Percentiles rank a stretch among this genome's conserved stretches.
These are phyloP conservation scores for Chelon auratus DNA, from an alignment of 2,797 vertebrate species.

Conservation along the genomic window DNA sequence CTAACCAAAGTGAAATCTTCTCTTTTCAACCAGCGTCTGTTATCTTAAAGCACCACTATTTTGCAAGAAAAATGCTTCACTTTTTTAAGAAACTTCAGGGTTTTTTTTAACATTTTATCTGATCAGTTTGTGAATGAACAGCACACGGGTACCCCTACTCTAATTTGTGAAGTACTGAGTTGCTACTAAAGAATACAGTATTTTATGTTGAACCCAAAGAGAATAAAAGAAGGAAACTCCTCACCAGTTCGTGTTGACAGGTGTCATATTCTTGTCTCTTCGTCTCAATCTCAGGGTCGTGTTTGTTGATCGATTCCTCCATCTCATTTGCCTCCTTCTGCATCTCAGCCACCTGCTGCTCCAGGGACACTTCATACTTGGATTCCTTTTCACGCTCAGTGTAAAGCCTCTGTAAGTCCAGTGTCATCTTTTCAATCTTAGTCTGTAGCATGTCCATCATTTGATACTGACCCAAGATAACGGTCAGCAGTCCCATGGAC, in stretches of 20 bases:
- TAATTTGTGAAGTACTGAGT: no score
- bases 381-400: fast-evolving
- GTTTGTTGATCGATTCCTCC: neutral
- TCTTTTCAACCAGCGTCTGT: no score
- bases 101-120: no score
- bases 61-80: no score
- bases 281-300: fast-evolving
- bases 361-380: fast-evolving
- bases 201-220: no score
- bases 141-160: no score
- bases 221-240: no score
- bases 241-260: constrained; percentile 47
- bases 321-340: fast-evolving
- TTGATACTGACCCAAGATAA: constrained; percentile 22
- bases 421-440: fast-evolving
- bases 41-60: no score
- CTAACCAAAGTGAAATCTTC: no score
- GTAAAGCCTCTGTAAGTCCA: fast-evolving
- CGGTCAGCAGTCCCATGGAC: neutral
- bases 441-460: fast-evolving
- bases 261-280: neutral
- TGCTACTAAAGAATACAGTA: no score
- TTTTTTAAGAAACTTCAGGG: no score
- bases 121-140: no score
- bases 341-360: fast-evolving